Base-by-base conservation (phyloP, 2,797 vertebrate species). In the Strix occidentalis region DNA sequence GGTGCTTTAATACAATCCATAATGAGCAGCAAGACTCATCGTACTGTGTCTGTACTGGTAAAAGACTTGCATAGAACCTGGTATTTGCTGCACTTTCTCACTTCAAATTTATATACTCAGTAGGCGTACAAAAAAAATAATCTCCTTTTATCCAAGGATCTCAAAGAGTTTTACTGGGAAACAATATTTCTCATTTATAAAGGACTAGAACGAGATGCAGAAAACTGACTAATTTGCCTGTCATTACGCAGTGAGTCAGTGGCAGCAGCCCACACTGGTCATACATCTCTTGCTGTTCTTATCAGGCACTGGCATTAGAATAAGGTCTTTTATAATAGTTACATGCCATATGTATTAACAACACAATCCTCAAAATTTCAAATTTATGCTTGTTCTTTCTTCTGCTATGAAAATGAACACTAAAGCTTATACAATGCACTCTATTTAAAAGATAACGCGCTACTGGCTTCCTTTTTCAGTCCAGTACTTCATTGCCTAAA, bases 221-320 rank as follows among this genome's bases (percentile, higher is more conserved):
- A 95, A 96, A 95, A 96, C 94, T 87, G 61, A 96, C 88, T 93
- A 97, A 97, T 97, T 96, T 96, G 94, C 96, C 93, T 96, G 96
- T 97, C 96, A 94, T 95, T 96, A 94, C 93, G 88, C 35, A 94
- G 85, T 96, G 96, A 97, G 87, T 96, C 96, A 97, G 95, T 90
- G 87, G 96, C 95, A 96, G 94, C 96, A 97, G 83, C 96, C 96
- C 96, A 96, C 96, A 90, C 85, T 94, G 95, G 96, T 96, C 96
- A 97, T 91, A 95, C 95, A 94, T 95, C 76, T 95, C 85, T 97
- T 26, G 51, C 87, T 96, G 96, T 96, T 96, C 95, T 95, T 91
- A 96, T 76, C 95, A 96, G 92, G 82, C 90, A 91, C 76, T 79
- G 83, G 57, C 94, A 96, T 61, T 78, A 92, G 91, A 97, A 91